A percentile compares a stretch with the other conserved stretches of the same genome.
Conservation (phyloP, 53 echinoderm and acorn worm genomes). For the Zoroaster sp. region DNA sequence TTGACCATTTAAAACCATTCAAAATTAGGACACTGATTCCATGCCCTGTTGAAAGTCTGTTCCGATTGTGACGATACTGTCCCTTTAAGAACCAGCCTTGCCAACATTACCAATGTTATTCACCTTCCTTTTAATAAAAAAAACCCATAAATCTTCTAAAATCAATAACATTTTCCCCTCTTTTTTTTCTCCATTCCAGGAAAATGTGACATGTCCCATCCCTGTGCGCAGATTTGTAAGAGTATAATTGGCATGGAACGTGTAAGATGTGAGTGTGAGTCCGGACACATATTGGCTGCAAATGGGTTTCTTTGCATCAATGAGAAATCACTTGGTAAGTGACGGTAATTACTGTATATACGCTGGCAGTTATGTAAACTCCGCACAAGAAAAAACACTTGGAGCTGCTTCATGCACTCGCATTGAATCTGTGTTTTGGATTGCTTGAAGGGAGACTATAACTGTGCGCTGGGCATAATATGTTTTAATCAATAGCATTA, state of each 20-base stretch:
- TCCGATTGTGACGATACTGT: too few relatives aligned
- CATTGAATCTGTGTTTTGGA: background rate
- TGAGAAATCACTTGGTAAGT: constrained; percentile 50
- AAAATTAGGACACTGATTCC: too few relatives aligned
- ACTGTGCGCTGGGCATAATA: too few relatives aligned
- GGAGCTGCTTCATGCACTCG: background rate
- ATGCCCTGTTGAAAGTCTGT: too few relatives aligned
- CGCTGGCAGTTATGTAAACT: background rate
- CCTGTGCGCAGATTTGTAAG: constrained; percentile 83
- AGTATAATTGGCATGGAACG: constrained; percentile 45
- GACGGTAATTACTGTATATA: background rate
- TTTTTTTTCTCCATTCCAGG: constrained; percentile 81
- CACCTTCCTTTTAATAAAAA: too few relatives aligned
- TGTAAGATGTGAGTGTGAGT: constrained; percentile 70
- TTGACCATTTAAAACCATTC: too few relatives aligned
- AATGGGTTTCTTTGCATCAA: constrained; percentile 88
- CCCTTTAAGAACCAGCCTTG: too few relatives aligned
- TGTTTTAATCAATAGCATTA: too few relatives aligned
- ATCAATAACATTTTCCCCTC: too few relatives aligned
- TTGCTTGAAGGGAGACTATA: background rate
- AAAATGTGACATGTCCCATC: constrained; percentile 80
- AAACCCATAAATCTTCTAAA: too few relatives aligned
- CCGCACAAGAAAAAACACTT: background rate
- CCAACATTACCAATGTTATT: too few relatives aligned
- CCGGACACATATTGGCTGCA: constrained; percentile 69